Percentiles rank a stretch among this genome's conserved stretches.
These are phyloP conservation scores for Ailurus styani DNA, from an alignment of 2,113 vertebrate species.

Conservation along the genomic window DNA sequence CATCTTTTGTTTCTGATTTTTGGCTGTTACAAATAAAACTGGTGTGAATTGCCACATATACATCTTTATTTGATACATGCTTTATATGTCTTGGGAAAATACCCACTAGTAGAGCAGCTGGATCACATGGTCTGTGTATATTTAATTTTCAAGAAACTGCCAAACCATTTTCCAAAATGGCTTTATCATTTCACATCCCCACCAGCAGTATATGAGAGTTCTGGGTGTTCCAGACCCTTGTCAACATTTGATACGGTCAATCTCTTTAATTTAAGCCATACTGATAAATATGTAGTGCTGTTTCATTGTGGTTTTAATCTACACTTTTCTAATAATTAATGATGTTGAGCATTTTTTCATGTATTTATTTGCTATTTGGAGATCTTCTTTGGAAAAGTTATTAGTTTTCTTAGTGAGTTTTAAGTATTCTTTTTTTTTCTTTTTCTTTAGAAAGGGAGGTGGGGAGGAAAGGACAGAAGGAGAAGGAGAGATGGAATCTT, in stretches of 20 bases:
- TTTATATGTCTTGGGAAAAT: neutral
- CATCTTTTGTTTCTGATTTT: neutral
- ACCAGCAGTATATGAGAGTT: neutral
- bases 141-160: conserved; percentile 11
- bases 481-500: neutral
- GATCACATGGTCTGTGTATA: neutral
- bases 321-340: neutral
- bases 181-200: neutral
- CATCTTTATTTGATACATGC: neutral
- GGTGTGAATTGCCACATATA: neutral
- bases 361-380: neutral
- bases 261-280: neutral
- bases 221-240: neutral
- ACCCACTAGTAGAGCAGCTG: neutral
- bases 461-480: neutral
- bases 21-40: neutral
- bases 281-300: neutral
- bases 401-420: neutral
- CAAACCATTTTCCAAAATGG: neutral
- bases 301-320: neutral
- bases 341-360: neutral
- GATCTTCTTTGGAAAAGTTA: neutral
- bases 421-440: neutral
- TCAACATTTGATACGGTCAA: neutral
- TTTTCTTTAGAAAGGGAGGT: neutral